Evolutionary conservation across 2,888 invertebrate species (phyloP).

Genomic region (Orthosia incerta): DNA sequence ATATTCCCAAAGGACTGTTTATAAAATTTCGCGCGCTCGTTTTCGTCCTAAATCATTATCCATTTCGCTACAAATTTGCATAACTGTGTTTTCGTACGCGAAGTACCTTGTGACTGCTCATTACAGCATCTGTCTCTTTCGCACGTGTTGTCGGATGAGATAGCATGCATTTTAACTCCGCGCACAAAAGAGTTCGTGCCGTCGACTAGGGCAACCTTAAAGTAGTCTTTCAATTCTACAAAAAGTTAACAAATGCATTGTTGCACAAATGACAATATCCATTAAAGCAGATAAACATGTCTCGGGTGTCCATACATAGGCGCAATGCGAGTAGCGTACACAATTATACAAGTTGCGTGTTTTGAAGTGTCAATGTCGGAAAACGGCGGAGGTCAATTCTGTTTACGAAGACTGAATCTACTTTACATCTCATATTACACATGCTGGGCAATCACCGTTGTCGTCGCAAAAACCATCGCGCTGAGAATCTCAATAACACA

Average conservation of each 20-base stretch:
- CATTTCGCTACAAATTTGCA: too few species aligned
- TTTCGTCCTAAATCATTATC: too few species aligned
- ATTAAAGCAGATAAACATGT: constrained; percentile 20
- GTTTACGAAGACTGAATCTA: constrained; percentile 70
- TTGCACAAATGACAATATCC: constrained; percentile 26
- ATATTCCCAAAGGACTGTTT: too few species aligned
- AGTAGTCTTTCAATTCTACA: constrained; percentile 17
- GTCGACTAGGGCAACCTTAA: too few species aligned
- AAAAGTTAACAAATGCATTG: constrained; percentile 10
- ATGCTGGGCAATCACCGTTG: constrained; percentile 75
- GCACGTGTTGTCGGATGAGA: too few species aligned
- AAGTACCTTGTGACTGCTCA: too few species aligned
- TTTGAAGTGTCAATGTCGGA: constrained; percentile 30
- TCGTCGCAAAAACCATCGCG: constrained; percentile 82
- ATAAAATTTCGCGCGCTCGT: too few species aligned
- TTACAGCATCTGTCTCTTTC: too few species aligned
- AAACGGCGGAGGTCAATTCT: constrained; percentile 76
- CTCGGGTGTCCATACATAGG: constrained; percentile 29
- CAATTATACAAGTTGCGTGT: constrained; percentile 22
- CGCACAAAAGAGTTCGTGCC: too few species aligned
- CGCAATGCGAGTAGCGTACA: constrained; percentile 26
- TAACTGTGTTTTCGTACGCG: too few species aligned
- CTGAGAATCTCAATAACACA: constrained; percentile 83
- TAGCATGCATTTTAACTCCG: too few species aligned
- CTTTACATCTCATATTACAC: constrained; percentile 69